Evolutionary conservation across 1,140 invertebrate genomes (phyloP).

Genomic region (Drosophila baimaii): DNA sequence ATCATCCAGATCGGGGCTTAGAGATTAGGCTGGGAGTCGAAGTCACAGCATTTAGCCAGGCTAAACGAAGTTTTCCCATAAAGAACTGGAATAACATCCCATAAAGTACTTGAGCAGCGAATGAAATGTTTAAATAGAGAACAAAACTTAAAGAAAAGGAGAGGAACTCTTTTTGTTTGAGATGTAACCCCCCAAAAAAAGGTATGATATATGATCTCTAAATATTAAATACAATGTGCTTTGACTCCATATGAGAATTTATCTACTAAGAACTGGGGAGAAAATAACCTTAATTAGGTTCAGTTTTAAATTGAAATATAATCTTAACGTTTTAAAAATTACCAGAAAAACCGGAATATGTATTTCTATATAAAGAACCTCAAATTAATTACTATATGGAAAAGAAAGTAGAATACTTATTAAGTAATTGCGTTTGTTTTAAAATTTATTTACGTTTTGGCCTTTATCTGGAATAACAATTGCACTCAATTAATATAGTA

Average conservation of each 20-base stretch:
- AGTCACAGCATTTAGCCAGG: conserved; percentile 1
- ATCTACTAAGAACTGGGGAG: neutral
- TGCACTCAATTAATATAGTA: neutral
- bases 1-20: conserved; percentile 26
- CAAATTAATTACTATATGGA: too few species aligned
- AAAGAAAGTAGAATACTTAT: too few species aligned
- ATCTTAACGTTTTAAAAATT: too few species aligned
- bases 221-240: neutral
- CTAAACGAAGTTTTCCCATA: conserved; percentile 3
- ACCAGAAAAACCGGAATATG: too few species aligned
- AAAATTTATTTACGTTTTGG: neutral
- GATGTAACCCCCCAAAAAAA: too few species aligned
- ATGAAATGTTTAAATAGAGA: neutral
- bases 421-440: too few species aligned
- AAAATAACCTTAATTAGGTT: too few species aligned
- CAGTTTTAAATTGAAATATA: too few species aligned
- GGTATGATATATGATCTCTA: too few species aligned
- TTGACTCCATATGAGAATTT: neutral
- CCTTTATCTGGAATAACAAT: neutral
- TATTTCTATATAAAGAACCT: too few species aligned
- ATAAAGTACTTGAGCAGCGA: neutral
- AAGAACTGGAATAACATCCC: conserved; percentile 11
- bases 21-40: conserved; percentile 2
- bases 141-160: neutral
- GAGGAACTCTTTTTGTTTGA: too few species aligned